Evolutionary conservation across 2,113 vertebrate genomes (phyloP).

Genomic region (Pygoscelis antarcticus): DNA sequence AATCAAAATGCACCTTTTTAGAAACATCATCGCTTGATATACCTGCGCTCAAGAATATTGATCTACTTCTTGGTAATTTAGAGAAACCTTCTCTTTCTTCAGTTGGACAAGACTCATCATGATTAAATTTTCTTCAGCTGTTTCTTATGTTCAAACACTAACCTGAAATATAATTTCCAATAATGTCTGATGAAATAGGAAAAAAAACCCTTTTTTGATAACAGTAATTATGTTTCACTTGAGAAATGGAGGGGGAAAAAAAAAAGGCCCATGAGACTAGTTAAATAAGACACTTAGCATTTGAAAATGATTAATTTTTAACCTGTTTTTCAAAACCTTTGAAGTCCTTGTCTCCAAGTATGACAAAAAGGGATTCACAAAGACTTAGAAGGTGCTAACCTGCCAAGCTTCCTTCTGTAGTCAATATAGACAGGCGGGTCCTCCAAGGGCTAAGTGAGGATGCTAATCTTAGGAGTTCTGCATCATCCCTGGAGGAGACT

Average conservation of each 20-base stretch:
- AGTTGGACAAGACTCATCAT: neutral
- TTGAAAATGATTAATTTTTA: neutral
- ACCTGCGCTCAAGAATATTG: neutral
- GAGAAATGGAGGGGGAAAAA: neutral
- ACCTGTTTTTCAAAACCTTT: neutral
- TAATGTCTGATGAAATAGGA: neutral
- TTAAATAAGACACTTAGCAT: neutral
- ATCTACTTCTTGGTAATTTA: neutral
- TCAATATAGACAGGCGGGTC: accelerated
- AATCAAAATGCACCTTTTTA: neutral
- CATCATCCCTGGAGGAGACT: neutral
- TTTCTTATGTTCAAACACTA: neutral
- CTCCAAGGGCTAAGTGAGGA: neutral
- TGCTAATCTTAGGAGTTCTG: neutral
- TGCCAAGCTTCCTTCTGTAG: neutral
- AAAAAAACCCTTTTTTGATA: neutral
- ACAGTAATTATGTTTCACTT: neutral
- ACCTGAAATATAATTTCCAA: neutral
- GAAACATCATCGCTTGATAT: neutral
- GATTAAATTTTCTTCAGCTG: neutral
- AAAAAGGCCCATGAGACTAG: neutral
- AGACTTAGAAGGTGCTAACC: neutral
- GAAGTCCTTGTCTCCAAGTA: neutral
- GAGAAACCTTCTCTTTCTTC: neutral
- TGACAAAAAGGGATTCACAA: neutral